Evolutionary conservation across 2,888 invertebrate genomes (phyloP).

Genomic region (Pammene fasciana): DNA sequence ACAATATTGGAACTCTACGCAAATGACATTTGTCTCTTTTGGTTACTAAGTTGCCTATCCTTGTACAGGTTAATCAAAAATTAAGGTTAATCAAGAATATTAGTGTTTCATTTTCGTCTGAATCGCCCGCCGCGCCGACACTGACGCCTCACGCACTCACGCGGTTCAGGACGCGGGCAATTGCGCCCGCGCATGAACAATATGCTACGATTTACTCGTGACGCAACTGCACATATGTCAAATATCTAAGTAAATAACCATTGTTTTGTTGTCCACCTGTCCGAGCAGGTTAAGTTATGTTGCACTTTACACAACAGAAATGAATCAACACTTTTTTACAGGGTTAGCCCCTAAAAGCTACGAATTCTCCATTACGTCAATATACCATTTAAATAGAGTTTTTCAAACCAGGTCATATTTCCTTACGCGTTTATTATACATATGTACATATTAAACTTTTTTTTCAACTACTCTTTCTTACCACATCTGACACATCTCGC

Average conservation of each 20-base stretch:
- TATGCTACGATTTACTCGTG: constrained; percentile 39
- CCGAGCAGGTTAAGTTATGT: neutral
- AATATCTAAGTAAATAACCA: constrained; percentile 10
- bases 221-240: constrained; percentile 24
- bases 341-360: neutral
- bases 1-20: too few species aligned
- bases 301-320: neutral
- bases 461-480: too few species aligned
- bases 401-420: too few species aligned
- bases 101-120: neutral
- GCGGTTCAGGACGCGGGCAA: constrained; percentile 26
- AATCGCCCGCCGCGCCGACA: constrained; percentile 8
- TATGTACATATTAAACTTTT: too few species aligned
- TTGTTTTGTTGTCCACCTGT: constrained; percentile 32
- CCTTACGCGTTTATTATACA: too few species aligned
- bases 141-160: neutral
- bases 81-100: too few species aligned
- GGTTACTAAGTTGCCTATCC: too few species aligned
- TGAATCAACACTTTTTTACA: neutral
- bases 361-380: too few species aligned
- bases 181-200: constrained; percentile 35
- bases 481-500: too few species aligned
- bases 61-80: too few species aligned
- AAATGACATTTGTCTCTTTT: too few species aligned
- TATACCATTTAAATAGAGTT: too few species aligned